A percentile compares a stretch with the other conserved stretches of the same genome.
Evolutionary conservation across 2,113 vertebrate genomes (phyloP).

Genomic region (Hystrix brachyura): DNA sequence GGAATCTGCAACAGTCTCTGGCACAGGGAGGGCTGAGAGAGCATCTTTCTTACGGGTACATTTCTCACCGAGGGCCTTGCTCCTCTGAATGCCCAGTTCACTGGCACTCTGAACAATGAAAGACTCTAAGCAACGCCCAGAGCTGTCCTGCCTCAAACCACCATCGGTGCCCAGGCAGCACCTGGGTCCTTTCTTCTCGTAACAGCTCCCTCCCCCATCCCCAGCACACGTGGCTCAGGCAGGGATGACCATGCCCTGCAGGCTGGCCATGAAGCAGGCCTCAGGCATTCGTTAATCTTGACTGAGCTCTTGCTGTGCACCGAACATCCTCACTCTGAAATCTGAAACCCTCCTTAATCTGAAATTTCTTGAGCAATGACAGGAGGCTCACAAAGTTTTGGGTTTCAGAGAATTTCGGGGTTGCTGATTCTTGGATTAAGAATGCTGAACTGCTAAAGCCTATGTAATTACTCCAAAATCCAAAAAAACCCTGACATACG

Average conservation of each 20-base stretch:
- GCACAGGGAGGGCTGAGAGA: background rate
- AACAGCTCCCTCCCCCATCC: background rate
- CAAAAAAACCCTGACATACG: background rate
- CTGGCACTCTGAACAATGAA: background rate
- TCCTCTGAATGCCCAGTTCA: background rate
- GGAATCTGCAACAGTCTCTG: background rate
- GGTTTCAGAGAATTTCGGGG: background rate
- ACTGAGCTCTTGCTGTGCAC: background rate
- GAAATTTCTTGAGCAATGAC: background rate
- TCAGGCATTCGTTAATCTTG: background rate
- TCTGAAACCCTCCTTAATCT: background rate
- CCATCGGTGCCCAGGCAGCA: accelerated
- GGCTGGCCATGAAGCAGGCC: background rate
- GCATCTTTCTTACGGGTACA: background rate
- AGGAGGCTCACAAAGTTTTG: background rate
- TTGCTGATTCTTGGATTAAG: background rate
- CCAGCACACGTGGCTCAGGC: background rate
- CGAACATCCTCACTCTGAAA: background rate
- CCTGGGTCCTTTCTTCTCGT: background rate
- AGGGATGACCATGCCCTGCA: too few relatives aligned
- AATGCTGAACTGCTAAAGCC: background rate
- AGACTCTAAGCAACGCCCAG: background rate
- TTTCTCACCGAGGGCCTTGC: background rate
- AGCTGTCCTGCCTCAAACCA: background rate
- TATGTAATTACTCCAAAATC: background rate